Evolutionary conservation across 1,140 invertebrate species (phyloP).

Genomic region (Parapsyche elsis): DNA sequence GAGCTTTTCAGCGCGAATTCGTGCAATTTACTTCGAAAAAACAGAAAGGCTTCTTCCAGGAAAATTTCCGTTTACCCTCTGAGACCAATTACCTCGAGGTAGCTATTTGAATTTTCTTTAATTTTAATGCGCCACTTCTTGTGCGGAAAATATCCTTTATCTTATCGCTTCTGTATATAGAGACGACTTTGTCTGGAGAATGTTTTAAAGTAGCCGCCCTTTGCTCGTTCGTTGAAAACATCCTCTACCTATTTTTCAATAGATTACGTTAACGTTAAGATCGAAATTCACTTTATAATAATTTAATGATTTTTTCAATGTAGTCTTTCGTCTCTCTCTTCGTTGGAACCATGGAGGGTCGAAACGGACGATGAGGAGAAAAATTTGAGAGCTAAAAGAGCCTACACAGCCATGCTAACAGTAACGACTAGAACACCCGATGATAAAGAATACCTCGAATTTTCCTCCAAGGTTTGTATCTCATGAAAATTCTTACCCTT

Average conservation of each 20-base stretch:
- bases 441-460: constrained; percentile 79
- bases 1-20: too few relatives aligned
- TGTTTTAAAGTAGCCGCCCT: neutral
- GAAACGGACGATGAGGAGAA: constrained; percentile 71
- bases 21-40: too few relatives aligned
- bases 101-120: constrained; percentile 8
- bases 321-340: constrained; percentile 65
- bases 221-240: neutral
- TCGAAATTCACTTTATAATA: neutral
- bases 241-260: neutral
- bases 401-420: constrained; percentile 90
- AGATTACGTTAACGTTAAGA: neutral
- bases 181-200: neutral
- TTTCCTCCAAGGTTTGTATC: constrained; percentile 74
- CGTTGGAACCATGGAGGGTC: constrained; percentile 83
- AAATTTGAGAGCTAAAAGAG: constrained; percentile 86
- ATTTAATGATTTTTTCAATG: constrained; percentile 9
- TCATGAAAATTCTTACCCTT: neutral
- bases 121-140: constrained; percentile 3
- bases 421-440: constrained; percentile 88
- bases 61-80: too few relatives aligned
- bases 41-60: too few relatives aligned
- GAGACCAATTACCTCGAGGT: neutral
- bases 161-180: neutral
- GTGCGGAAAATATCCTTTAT: neutral